Evolutionary conservation across 2,888 invertebrate genomes (phyloP).

Genomic region (Fissipunctia ypsillon): DNA sequence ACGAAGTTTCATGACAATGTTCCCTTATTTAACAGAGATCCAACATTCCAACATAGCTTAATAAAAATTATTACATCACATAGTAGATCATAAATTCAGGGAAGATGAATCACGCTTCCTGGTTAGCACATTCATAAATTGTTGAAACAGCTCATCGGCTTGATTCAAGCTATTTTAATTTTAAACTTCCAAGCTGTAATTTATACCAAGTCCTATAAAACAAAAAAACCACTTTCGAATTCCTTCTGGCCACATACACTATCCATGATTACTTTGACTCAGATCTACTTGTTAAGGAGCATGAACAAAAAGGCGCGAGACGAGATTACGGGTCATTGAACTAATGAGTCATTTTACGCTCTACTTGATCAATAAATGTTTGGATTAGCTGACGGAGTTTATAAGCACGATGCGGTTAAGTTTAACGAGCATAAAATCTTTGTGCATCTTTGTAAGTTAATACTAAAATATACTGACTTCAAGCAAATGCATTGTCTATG

Average conservation of each 20-base stretch:
- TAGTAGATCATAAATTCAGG: constrained; percentile 56
- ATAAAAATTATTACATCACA: constrained; percentile 60
- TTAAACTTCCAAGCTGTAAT: neutral
- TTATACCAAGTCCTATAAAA: neutral
- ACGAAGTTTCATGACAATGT: neutral
- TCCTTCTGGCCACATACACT: constrained; percentile 16
- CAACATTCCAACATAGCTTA: constrained; percentile 10
- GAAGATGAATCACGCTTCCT: constrained; percentile 63
- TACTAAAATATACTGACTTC: neutral
- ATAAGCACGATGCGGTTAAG: constrained; percentile 31
- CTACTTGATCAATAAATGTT: constrained; percentile 77
- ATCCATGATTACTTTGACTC: constrained; percentile 45
- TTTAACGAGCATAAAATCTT: constrained; percentile 49
- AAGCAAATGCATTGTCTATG: neutral
- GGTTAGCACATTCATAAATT: constrained; percentile 31
- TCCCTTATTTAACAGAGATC: neutral
- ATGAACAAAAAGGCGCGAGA: constrained; percentile 63
- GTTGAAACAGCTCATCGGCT: constrained; percentile 30
- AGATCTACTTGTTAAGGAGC: constrained; percentile 40
- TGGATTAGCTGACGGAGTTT: constrained; percentile 52
- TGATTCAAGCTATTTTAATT: constrained; percentile 36
- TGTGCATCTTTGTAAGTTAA: constrained; percentile 12
- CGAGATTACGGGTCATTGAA: constrained; percentile 81
- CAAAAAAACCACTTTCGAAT: constrained; percentile 7
- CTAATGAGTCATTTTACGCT: constrained; percentile 83